Evolutionary conservation across 2,113 vertebrate genomes (phyloP).

Genomic region (Rhadina sibilatrix): DNA sequence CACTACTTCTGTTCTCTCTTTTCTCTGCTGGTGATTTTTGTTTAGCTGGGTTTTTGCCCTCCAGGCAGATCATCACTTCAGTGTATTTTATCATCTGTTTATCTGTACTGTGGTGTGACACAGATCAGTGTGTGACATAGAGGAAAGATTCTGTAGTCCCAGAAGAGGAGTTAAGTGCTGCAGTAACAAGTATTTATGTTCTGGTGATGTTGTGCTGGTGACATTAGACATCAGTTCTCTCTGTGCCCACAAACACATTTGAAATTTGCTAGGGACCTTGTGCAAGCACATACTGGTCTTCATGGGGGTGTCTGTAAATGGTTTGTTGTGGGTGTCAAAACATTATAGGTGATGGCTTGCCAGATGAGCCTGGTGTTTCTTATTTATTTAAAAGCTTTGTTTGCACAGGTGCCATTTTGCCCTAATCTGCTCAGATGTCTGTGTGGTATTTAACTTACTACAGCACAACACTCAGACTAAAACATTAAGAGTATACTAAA

Average conservation of each 20-base stretch:
- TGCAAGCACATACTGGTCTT: background rate
- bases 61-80: background rate
- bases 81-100: background rate
- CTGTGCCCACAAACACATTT: background rate
- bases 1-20: background rate
- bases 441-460: background rate
- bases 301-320: background rate
- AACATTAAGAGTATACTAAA: background rate
- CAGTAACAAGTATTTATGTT: background rate
- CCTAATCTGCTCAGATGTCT: background rate
- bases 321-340: background rate
- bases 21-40: background rate
- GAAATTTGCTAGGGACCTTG: background rate
- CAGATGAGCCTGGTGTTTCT: background rate
- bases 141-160: background rate
- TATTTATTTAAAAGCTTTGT: background rate
- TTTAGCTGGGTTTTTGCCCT: background rate
- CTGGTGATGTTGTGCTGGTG: background rate
- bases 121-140: background rate
- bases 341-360: background rate
- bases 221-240: background rate
- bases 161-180: background rate
- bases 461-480: background rate
- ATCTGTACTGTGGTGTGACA: background rate
- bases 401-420: background rate